phyloP scores from a whole-genome alignment of 2,797 vertebrate genomes.

The Siniperca undulata region DNA sequence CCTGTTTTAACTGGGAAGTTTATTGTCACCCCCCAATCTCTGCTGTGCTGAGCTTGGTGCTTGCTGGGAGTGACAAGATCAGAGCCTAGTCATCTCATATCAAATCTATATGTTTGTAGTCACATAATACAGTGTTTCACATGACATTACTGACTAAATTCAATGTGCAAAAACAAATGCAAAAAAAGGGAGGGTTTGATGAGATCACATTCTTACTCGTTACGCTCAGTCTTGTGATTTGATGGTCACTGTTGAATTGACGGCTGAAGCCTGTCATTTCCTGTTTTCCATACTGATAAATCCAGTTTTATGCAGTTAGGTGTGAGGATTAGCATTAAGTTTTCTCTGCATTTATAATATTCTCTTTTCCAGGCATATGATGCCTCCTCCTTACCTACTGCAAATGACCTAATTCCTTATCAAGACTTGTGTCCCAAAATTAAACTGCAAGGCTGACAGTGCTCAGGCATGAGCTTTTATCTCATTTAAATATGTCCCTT shows the following conservation, averaged over 20 bases:
- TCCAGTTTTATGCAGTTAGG: slow-evolving; percentile 1
- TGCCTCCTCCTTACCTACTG: slow-evolving; percentile 10
- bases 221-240: neutral
- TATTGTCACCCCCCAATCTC: neutral
- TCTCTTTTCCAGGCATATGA: slow-evolving; percentile 2
- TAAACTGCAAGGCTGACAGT: slow-evolving; percentile 4
- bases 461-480: neutral
- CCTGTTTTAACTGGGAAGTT: neutral
- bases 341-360: slow-evolving; percentile 14
- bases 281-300: neutral
- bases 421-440: slow-evolving; percentile 23
- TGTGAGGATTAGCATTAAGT: slow-evolving; percentile 4
- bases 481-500: neutral
- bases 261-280: neutral
- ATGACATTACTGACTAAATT: neutral
- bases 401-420: slow-evolving; percentile 36
- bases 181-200: neutral
- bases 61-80: neutral
- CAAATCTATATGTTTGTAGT: neutral
- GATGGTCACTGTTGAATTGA: neutral
- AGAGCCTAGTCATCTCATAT: neutral
- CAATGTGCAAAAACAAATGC: neutral
- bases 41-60: neutral
- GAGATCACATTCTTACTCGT: neutral
- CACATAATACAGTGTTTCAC: too few relatives aligned